Evolutionary conservation across 2,113 vertebrate genomes (phyloP).

Genomic region (Pithys albifrons): DNA sequence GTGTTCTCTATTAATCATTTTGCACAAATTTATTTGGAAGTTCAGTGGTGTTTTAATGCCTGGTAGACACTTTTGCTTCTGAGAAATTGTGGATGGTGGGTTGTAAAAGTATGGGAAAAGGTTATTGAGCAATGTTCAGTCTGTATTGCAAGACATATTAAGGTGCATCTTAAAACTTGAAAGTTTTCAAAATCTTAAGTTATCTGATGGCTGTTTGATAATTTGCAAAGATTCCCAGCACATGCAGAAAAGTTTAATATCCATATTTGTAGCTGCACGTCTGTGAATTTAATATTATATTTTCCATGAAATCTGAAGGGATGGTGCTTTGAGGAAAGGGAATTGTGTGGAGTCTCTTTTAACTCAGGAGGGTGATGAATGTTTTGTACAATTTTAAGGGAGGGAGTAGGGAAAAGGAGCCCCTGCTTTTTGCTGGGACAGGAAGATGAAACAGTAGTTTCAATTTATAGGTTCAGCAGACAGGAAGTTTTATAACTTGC

Average conservation of each 20-base stretch:
- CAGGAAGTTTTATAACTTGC: neutral
- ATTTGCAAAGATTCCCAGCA: neutral
- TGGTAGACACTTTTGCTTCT: neutral
- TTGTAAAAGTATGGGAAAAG: neutral
- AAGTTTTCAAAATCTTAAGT: neutral
- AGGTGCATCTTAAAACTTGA: neutral
- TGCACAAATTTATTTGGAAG: neutral
- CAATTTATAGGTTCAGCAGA: neutral
- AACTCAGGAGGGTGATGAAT: neutral
- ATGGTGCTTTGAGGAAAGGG: neutral
- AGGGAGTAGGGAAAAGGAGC: neutral
- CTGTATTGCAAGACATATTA: neutral
- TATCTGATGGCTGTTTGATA: neutral
- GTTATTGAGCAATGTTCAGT: neutral
- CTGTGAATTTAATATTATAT: neutral
- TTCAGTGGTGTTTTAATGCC: neutral
- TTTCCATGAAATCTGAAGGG: neutral
- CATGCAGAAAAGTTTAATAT: neutral
- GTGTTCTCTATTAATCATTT: neutral
- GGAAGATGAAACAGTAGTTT: neutral
- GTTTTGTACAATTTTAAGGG: neutral
- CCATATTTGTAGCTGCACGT: accelerated
- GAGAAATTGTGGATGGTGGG: neutral
- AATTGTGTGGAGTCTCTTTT: neutral
- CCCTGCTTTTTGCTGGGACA: neutral